phyloP scores from a whole-genome alignment of 37 sponge, comb jelly and placozoan genomes.

The Axinella damicornis region DNA sequence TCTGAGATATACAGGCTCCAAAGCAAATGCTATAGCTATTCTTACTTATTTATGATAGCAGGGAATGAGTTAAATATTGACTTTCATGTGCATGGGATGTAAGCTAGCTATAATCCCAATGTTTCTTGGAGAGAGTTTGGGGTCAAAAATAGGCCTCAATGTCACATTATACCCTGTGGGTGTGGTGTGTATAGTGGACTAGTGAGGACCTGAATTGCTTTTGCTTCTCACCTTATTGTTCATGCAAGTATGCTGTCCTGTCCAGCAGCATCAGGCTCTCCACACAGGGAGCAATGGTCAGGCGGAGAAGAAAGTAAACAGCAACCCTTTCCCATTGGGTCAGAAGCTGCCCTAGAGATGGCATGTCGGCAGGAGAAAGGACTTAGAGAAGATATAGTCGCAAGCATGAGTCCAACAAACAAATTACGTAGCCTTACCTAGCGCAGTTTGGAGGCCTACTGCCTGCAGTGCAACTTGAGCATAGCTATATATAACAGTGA shows the following conservation, averaged over 20 bases:
- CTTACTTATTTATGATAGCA: too few species aligned
- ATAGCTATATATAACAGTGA: slow-evolving; percentile 39
- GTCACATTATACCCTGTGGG: too few species aligned
- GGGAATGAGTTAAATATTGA: too few species aligned
- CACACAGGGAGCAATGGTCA: slow-evolving; percentile 80
- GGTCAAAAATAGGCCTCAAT: too few species aligned
- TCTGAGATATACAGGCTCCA: too few species aligned
- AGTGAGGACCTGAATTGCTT: too few species aligned
- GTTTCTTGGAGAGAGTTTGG: too few species aligned
- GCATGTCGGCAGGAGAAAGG: slow-evolving; percentile 28
- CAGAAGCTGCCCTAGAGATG: slow-evolving; percentile 22
- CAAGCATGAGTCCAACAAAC: not conserved
- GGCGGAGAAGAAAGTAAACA: slow-evolving; percentile 74
- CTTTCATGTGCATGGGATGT: too few species aligned
- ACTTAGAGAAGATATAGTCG: not conserved
- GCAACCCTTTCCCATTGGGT: slow-evolving; percentile 65
- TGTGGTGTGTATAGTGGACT: too few species aligned
- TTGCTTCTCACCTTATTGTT: too few species aligned
- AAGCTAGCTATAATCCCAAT: too few species aligned
- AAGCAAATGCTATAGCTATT: too few species aligned
- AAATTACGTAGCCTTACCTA: slow-evolving; percentile 21
- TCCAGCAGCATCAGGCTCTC: slow-evolving; percentile 80
- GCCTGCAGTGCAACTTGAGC: slow-evolving; percentile 36
- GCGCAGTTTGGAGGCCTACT: slow-evolving; percentile 11
- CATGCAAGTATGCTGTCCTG: slow-evolving; percentile 62